These are phyloP conservation scores for Pithys albifrons DNA, from an alignment of 2,113 vertebrate species.

Conservation along the genomic window DNA sequence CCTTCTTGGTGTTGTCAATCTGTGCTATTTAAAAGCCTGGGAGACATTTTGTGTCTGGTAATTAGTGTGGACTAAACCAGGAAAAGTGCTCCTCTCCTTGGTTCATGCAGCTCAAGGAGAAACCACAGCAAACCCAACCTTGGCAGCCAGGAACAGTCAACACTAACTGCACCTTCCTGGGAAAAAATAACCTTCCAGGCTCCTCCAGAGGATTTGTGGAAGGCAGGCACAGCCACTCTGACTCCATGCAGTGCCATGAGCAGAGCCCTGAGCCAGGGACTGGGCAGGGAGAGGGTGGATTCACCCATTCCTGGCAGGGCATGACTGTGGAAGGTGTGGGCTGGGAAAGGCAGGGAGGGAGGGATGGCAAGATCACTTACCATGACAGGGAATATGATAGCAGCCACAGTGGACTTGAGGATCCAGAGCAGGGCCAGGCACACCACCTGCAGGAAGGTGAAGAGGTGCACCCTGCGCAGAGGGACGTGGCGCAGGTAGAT, in stretches of 20 bases:
- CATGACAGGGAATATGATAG: conserved; percentile 98
- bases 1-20: not conserved
- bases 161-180: not conserved
- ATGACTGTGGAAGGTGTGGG: rapidly evolving
- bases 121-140: not conserved
- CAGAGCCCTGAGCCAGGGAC: not conserved
- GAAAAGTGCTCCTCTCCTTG: not conserved
- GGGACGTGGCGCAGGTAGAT: conserved; percentile 96
- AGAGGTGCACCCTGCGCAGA: conserved; percentile 92
- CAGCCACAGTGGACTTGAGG: conserved; percentile 98
- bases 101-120: not conserved
- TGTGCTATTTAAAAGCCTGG: not conserved
- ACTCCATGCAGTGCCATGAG: rapidly evolving
- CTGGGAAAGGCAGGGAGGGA: not conserved
- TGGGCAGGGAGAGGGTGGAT: not conserved
- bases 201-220: not conserved
- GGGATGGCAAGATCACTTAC: conserved; percentile 62
- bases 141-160: not conserved
- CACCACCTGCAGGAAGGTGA: conserved; percentile 93
- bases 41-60: not conserved
- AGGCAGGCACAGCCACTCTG: not conserved
- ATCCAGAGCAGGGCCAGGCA: conserved; percentile 96
- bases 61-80: not conserved
- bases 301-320: not conserved
- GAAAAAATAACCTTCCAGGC: conserved; percentile 16